Conservation (phyloP, 2,113 vertebrate species). For the Scomber scombrus region DNA sequence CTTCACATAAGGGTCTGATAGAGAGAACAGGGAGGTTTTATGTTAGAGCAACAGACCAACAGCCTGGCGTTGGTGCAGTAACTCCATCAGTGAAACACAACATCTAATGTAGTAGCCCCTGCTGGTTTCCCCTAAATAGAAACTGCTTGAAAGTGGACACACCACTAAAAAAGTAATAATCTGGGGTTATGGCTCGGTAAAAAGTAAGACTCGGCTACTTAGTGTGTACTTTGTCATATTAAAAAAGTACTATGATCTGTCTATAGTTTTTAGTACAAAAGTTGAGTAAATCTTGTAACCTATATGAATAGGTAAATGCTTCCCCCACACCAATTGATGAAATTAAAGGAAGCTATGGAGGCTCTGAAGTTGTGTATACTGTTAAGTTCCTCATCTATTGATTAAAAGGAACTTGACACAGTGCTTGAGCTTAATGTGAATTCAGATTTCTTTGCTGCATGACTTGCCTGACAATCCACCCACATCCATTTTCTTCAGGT, state of each 20-base stretch:
- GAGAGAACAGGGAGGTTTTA: slow-evolving; percentile 46
- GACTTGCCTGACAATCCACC: slow-evolving; percentile 94
- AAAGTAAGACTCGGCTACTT: neutral
- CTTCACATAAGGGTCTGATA: slow-evolving; percentile 96
- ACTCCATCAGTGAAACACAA: slow-evolving; percentile 58
- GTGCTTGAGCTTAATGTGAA: neutral
- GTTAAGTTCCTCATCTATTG: neutral
- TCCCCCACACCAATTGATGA: no score
- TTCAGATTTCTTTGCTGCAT: neutral
- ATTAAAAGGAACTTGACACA: neutral
- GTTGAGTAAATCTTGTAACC: no score
- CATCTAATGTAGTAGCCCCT: slow-evolving; percentile 45
- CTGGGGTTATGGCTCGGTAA: neutral
- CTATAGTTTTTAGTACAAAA: neutral
- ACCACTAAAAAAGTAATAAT: slow-evolving; percentile 7
- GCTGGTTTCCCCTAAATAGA: slow-evolving; percentile 29
- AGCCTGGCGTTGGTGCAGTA: slow-evolving; percentile 36
- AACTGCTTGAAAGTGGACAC: slow-evolving; percentile 46
- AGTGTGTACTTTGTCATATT: neutral
- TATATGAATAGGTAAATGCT: no score
- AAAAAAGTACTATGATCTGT: neutral
- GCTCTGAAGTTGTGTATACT: neutral
- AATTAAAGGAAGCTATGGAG: neutral
- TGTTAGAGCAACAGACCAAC: slow-evolving; percentile 40
- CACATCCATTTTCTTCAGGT: slow-evolving; percentile 96